A percentile compares a stretch with the other conserved stretches of the same genome.
Evolutionary conservation across 2,797 vertebrate species (phyloP).

Genomic region (Danionella dracula): DNA sequence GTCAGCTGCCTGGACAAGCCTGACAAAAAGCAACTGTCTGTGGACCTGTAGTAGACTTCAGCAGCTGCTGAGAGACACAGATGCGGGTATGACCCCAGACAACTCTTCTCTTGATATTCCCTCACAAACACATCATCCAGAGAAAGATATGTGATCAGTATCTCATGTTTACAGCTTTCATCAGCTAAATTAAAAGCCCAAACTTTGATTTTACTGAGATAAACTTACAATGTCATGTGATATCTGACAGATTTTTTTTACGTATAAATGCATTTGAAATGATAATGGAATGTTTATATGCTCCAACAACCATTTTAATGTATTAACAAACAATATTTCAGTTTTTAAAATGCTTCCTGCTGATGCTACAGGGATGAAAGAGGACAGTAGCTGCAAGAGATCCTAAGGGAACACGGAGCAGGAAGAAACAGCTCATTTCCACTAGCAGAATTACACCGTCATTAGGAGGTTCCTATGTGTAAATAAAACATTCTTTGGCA

Average conservation of each 20-base stretch:
- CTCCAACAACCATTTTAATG: too few species aligned
- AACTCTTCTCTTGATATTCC: not conserved
- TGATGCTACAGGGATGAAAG: not conserved
- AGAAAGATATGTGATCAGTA: conserved; percentile 14
- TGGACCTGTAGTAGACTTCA: conserved; percentile 27
- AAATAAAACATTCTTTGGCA: too few species aligned
- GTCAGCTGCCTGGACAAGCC: conserved; percentile 45
- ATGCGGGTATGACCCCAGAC: conserved; percentile 22
- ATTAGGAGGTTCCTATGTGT: not conserved
- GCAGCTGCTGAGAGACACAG: conserved; percentile 22
- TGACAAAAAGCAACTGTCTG: conserved; percentile 42
- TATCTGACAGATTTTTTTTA: too few species aligned
- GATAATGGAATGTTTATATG: too few species aligned
- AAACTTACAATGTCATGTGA: not conserved
- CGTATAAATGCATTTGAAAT: too few species aligned
- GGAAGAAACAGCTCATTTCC: conserved; percentile 14
- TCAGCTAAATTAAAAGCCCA: not conserved
- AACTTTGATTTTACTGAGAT: not conserved
- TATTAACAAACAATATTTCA: too few species aligned
- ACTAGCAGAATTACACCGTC: not conserved
- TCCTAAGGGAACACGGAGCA: not conserved
- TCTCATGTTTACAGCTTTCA: not conserved
- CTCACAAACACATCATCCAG: not conserved
- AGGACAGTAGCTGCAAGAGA: not conserved
- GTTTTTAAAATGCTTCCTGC: too few species aligned